phyloP scores from a whole-genome alignment of 2,888 invertebrate genomes.

The Dusona sp. region DNA sequence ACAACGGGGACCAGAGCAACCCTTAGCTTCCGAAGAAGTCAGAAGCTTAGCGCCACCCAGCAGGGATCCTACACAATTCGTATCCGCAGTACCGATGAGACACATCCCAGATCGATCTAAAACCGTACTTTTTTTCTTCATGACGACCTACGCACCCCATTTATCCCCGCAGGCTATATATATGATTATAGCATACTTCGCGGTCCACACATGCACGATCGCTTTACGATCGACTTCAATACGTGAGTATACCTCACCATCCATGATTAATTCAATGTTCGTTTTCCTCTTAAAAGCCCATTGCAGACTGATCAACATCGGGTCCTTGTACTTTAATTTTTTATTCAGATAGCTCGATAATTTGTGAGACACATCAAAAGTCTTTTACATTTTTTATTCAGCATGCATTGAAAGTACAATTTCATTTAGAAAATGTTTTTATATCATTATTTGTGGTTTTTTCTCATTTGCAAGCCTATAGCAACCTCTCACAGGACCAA shows the following conservation, averaged over 20 bases:
- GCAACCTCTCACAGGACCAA: no score
- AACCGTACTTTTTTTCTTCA: constrained; percentile 42
- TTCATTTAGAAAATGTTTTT: no score
- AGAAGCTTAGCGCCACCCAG: constrained; percentile 78
- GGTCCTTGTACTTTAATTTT: not conserved
- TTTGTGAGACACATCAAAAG: not conserved
- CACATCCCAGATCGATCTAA: constrained; percentile 53
- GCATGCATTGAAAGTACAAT: not conserved
- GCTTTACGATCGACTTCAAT: constrained; percentile 69
- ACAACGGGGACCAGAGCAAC: constrained; percentile 64
- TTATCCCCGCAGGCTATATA: constrained; percentile 72
- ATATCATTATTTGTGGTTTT: not conserved
- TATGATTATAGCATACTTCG: constrained; percentile 49
- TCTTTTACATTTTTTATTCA: no score
- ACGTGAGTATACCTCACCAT: constrained; percentile 41
- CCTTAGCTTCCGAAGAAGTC: constrained; percentile 74
- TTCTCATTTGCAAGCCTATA: not conserved
- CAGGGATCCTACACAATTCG: constrained; percentile 60
- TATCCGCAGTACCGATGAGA: constrained; percentile 55
- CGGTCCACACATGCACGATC: constrained; percentile 66
- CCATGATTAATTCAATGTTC: constrained; percentile 72
- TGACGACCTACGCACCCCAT: constrained; percentile 76
- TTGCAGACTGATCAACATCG: constrained; percentile 17
- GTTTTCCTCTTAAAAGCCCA: constrained; percentile 18
- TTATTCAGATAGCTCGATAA: not conserved